A percentile compares a stretch with the other conserved stretches of the same genome.
Conservation (phyloP, 1,140 invertebrate species). For the Zophobas atratus region DNA sequence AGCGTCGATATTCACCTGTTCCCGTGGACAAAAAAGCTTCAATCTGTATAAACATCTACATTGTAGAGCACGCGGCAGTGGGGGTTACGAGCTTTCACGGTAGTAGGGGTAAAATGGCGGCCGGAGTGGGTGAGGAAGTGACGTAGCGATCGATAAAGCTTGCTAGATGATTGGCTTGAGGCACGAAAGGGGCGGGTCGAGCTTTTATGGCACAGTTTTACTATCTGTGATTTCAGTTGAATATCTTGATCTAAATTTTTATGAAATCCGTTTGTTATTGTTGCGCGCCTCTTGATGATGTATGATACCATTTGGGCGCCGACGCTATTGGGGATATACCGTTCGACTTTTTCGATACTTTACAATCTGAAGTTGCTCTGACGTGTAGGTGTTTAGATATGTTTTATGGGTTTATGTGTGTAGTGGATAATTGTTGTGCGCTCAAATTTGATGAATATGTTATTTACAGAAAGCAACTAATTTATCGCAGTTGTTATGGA, state of each 20-base stretch:
- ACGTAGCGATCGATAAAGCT: slow-evolving; percentile 66
- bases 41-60: slow-evolving; percentile 61
- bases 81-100: slow-evolving; percentile 47
- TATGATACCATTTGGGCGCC: slow-evolving; percentile 14
- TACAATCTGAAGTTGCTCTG: too few relatives aligned
- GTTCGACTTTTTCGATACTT: background rate
- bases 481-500: too few relatives aligned
- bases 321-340: background rate
- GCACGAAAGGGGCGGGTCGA: slow-evolving; percentile 56
- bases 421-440: too few relatives aligned
- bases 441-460: too few relatives aligned
- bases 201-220: slow-evolving; percentile 60
- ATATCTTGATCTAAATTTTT: slow-evolving; percentile 56
- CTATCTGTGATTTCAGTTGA: slow-evolving; percentile 61
- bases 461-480: too few relatives aligned
- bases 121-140: slow-evolving; percentile 63
- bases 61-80: slow-evolving; percentile 50
- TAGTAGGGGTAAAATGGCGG: slow-evolving; percentile 65
- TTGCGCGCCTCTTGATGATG: slow-evolving; percentile 41
- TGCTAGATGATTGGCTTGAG: slow-evolving; percentile 61
- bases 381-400: too few relatives aligned
- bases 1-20: slow-evolving; percentile 57
- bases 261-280: slow-evolving; percentile 55
- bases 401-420: too few relatives aligned
- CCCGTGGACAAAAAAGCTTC: slow-evolving; percentile 53